Conservation (phyloP, 2,113 vertebrate species). For the Bubo scandiacus region DNA sequence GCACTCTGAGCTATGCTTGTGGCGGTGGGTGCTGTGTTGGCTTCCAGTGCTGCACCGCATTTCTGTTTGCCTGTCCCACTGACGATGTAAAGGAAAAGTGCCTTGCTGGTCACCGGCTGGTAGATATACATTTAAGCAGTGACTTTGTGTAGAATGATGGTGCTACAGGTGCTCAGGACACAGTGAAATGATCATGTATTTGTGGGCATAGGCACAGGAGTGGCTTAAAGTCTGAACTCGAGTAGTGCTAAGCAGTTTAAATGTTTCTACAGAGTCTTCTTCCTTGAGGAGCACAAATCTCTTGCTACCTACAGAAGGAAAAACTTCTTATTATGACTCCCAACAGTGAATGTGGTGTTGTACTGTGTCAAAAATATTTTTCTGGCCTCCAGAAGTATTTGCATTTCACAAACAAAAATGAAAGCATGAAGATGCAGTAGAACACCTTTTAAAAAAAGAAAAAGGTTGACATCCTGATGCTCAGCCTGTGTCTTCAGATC, state of each 20-base stretch:
- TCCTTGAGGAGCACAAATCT: background rate
- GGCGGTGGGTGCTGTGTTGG: rapidly evolving
- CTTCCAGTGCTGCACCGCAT: background rate
- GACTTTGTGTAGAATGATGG: background rate
- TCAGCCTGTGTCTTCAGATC: background rate
- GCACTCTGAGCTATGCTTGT: background rate
- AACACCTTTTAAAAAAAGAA: background rate
- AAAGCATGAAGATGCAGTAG: background rate
- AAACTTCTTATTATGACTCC: background rate
- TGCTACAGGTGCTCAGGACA: background rate
- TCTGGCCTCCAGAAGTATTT: background rate
- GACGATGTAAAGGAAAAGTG: rapidly evolving
- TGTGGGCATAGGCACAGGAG: background rate
- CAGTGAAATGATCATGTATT: background rate
- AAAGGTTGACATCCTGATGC: background rate
- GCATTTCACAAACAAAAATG: background rate
- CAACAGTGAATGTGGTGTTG: background rate
- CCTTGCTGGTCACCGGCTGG: background rate
- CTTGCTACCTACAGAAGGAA: background rate
- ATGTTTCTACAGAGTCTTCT: background rate
- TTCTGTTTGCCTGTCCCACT: background rate
- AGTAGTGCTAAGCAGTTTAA: background rate
- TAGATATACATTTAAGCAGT: background rate
- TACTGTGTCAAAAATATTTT: background rate
- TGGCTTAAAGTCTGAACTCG: background rate